A percentile compares a stretch with the other conserved stretches of the same genome.
Conservation (phyloP, 2,113 vertebrate genomes). For the Vidua macroura region DNA sequence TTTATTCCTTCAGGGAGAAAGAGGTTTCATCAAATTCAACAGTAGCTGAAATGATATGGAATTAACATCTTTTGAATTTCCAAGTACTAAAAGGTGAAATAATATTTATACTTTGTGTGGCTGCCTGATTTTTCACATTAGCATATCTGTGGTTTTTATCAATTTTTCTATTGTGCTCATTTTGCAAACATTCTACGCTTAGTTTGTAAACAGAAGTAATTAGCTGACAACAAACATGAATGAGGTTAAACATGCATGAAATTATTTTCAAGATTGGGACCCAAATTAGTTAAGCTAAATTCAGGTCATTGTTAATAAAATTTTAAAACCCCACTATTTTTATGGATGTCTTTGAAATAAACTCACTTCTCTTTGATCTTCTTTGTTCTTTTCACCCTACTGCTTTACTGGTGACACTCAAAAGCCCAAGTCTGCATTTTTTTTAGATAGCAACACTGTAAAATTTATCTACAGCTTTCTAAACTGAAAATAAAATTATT, state of each 20-base stretch:
- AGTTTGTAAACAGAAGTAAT: constrained; percentile 46
- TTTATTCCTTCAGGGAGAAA: constrained; percentile 10
- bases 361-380: constrained; percentile 23
- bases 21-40: not conserved
- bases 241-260: constrained; percentile 32
- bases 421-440: constrained; percentile 34
- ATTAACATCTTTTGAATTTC: not conserved
- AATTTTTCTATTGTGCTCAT: constrained; percentile 15
- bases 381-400: constrained; percentile 19
- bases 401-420: not conserved
- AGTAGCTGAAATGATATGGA: not conserved
- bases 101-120: not conserved
- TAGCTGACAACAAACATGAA: constrained; percentile 18
- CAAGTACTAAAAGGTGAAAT: not conserved
- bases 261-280: constrained; percentile 25
- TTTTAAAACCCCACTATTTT: constrained; percentile 32
- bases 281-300: constrained; percentile 37
- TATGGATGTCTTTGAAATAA: constrained; percentile 28
- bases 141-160: not conserved
- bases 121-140: constrained; percentile 1
- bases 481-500: constrained; percentile 1
- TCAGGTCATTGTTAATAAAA: constrained; percentile 49
- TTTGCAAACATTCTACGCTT: not conserved
- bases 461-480: constrained; percentile 14
- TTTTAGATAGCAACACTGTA: not conserved